These are phyloP conservation scores for Papilio dardanus DNA, from an alignment of 1,140 invertebrate genomes.

Conservation along the genomic window DNA sequence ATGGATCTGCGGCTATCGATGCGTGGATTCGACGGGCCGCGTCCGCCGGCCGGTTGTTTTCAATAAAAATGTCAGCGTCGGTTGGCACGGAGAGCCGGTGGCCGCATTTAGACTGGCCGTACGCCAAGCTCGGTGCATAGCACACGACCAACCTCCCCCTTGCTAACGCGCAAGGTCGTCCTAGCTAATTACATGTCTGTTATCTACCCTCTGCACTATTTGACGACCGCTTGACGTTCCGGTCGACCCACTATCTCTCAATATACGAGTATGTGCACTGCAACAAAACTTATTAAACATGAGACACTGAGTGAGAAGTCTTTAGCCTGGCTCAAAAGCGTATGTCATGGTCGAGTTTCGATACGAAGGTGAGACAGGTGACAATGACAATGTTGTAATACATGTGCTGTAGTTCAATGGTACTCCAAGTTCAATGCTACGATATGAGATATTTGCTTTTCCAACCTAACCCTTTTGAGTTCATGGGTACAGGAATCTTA, in stretches of 20 bases:
- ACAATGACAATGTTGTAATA: constrained; percentile 22
- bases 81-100: constrained; percentile 71
- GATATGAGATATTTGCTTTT: not conserved
- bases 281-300: not conserved
- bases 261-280: not conserved
- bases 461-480: not conserved
- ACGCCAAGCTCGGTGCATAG: constrained; percentile 70
- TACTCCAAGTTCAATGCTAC: not conserved
- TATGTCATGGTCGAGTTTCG: constrained; percentile 21
- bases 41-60: constrained; percentile 75
- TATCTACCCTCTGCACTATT: constrained; percentile 21
- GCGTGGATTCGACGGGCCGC: constrained; percentile 62
- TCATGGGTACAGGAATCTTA: not conserved
- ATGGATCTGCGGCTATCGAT: constrained; percentile 73
- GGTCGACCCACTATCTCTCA: not conserved
- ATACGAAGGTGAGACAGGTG: constrained; percentile 34
- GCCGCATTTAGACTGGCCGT: constrained; percentile 76
- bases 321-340: constrained; percentile 20
- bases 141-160: constrained; percentile 63
- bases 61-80: constrained; percentile 77
- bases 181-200: constrained; percentile 42
- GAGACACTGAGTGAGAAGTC: not conserved
- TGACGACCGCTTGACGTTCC: not conserved
- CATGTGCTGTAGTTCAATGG: not conserved
- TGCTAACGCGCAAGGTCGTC: constrained; percentile 67